Evolutionary conservation across 2,797 vertebrate genomes (phyloP).

Genomic region (Alfaro cultratus): DNA sequence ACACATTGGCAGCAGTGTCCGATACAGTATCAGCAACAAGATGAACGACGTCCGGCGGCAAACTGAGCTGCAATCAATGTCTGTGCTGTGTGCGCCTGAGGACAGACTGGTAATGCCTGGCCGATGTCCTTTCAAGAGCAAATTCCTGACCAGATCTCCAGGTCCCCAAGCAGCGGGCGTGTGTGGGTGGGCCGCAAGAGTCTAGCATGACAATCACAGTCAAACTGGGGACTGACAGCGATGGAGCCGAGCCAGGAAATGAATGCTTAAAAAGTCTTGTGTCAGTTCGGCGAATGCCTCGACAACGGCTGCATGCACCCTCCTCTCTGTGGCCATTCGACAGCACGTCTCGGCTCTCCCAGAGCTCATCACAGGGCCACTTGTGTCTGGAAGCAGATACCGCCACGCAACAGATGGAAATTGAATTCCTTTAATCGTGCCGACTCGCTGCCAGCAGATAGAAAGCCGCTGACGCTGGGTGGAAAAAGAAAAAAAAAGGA

Average conservation of each 20-base stretch:
- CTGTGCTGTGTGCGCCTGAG: slow-evolving; percentile 1
- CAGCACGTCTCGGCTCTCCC: slow-evolving; percentile 40
- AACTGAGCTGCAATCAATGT: slow-evolving; percentile 22
- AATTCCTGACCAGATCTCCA: slow-evolving; percentile 37
- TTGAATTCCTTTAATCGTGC: slow-evolving; percentile 67
- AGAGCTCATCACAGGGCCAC: slow-evolving; percentile 56
- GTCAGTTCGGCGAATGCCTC: slow-evolving; percentile 48
- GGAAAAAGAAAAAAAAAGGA: background rate
- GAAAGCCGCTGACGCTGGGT: slow-evolving; percentile 21
- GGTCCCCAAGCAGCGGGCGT: slow-evolving; percentile 11
- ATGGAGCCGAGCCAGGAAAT: slow-evolving; percentile 21
- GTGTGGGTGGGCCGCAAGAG: slow-evolving; percentile 34
- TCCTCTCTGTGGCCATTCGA: slow-evolving; percentile 39
- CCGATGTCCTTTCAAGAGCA: slow-evolving; percentile 56
- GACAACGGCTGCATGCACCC: slow-evolving; percentile 48
- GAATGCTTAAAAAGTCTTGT: slow-evolving; percentile 49
- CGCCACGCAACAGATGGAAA: slow-evolving; percentile 67
- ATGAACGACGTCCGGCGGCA: slow-evolving; percentile 12
- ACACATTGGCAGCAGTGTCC: slow-evolving; percentile 22
- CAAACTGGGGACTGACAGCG: slow-evolving; percentile 32
- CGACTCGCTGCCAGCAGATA: slow-evolving; percentile 48
- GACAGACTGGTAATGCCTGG: slow-evolving; percentile 22
- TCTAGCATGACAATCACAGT: slow-evolving; percentile 61
- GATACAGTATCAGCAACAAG: slow-evolving; percentile 2
- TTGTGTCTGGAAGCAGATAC: slow-evolving; percentile 64